Percentiles rank a stretch among this genome's conserved stretches.
Conservation (phyloP, 1,140 invertebrate genomes). For the Leptoteleia sp. region DNA sequence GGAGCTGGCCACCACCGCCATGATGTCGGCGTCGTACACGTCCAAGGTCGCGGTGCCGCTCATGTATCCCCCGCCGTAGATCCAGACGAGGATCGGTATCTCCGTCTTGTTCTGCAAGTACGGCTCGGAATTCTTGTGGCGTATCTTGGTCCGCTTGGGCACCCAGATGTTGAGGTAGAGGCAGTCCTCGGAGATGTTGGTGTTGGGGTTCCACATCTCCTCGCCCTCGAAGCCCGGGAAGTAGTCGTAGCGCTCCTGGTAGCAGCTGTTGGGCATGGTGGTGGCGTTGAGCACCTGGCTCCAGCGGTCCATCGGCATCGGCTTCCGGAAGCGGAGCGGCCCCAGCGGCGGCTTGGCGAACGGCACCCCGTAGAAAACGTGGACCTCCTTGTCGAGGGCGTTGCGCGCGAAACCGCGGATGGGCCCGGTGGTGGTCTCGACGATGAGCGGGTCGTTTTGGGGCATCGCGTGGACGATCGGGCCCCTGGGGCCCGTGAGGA, state of each 20-base stretch:
- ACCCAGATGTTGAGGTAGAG: conserved; percentile 96
- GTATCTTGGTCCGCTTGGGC: conserved; percentile 87
- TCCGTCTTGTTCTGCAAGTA: conserved; percentile 77
- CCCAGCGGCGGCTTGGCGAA: conserved; percentile 96
- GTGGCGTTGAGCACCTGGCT: conserved; percentile 90
- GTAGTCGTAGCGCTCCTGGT: conserved; percentile 92
- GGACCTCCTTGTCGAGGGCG: conserved; percentile 90
- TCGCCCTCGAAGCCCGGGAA: conserved; percentile 94
- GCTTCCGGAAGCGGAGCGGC: conserved; percentile 92
- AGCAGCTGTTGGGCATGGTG: conserved; percentile 90
- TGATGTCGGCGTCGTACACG: conserved; percentile 92
- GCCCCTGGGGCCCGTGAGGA: conserved; percentile 26
- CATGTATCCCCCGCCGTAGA: conserved; percentile 96
- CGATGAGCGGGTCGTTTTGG: conserved; percentile 63
- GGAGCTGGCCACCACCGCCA: conserved; percentile 90
- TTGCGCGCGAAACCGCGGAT: conserved; percentile 89
- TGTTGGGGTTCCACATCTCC: conserved; percentile 97
- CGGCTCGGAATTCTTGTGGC: conserved; percentile 83
- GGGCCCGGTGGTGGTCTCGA: conserved; percentile 89
- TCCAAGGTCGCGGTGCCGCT: conserved; percentile 94
- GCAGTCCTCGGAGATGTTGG: conserved; percentile 95
- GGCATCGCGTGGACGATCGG: conserved; percentile 33
- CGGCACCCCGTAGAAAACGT: conserved; percentile 96
- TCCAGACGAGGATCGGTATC: conserved; percentile 93
- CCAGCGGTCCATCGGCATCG: conserved; percentile 92